These are phyloP conservation scores for Ptychodera flava DNA, from an alignment of 35 echinoderm and acorn worm species.

Conservation along the genomic window DNA sequence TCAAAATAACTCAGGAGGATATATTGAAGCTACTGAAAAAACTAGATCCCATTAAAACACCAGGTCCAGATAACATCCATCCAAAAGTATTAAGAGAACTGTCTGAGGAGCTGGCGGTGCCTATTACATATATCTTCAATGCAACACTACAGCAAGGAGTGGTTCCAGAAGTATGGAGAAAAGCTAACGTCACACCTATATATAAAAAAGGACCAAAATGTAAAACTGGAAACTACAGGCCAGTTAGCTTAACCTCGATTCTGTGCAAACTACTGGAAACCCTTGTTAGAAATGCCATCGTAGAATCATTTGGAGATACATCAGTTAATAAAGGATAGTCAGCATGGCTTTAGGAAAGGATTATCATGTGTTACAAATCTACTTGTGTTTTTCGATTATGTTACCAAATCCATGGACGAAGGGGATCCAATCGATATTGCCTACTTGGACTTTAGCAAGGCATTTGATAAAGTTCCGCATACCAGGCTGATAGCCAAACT, in stretches of 20 bases:
- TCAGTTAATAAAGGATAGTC: constrained; percentile 12
- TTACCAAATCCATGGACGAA: constrained; percentile 9
- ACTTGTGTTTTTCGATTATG: constrained; percentile 17
- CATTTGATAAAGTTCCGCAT: constrained; percentile 29
- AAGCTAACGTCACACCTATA: constrained; percentile 32
- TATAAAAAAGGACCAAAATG: constrained; percentile 22
- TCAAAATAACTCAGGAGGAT: constrained; percentile 15
- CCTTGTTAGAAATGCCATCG: constrained; percentile 17
- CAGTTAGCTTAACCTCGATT: constrained; percentile 15
- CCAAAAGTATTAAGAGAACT: constrained; percentile 2
- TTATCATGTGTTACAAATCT: constrained; percentile 21
- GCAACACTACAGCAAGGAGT: constrained; percentile 1
- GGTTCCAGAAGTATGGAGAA: constrained; percentile 29
- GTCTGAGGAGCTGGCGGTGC: constrained; percentile 12
- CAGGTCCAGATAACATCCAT: constrained; percentile 28
- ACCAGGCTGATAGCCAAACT: constrained; percentile 13
- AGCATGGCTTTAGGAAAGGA: constrained; percentile 33
- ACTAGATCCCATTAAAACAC: constrained; percentile 14
- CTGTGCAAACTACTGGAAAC: constrained; percentile 31
- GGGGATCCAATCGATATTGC: constrained; percentile 24
- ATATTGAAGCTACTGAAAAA: constrained; percentile 9
- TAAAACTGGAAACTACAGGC: constrained; percentile 32
- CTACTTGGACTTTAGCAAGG: constrained; percentile 29
- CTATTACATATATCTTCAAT: constrained; percentile 7
- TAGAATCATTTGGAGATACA: constrained; percentile 29